Base-by-base conservation (phyloP, 2,797 vertebrate species). In the Microcaecilia unicolor region DNA sequence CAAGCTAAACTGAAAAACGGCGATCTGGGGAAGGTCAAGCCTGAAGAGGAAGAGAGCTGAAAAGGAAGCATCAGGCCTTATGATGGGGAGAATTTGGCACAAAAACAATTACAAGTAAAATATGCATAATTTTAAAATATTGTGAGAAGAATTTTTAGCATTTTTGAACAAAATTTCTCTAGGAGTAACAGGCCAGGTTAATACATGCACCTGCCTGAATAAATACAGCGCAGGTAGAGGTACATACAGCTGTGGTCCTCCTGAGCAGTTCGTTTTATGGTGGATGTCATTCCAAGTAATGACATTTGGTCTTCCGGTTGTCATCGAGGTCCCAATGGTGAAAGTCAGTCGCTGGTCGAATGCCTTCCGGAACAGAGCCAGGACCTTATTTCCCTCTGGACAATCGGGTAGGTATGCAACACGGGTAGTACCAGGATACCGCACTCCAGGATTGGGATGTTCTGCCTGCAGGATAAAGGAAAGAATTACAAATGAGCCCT, bases 281-380 rank as follows among this genome's bases (percentile, higher is more conserved):
- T 96, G 92, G 63, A 96, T 91, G 73, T 96, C 92, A 29, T 96
- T 96, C 92, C 92, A 96, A 55, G 92, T 94, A 72, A 96, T 93
- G 80, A 96, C 91, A 28, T 96, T 92, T 62, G 89, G 84, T 72
- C 90, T 83, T 73, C 92, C 92, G n/a, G 91, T 93, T 35, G 92
- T 96, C 87, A 93, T 90, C 56, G 92, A 96, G 55, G 91, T 94
- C 75, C 92, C 92, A 3, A 96, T 87, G 48, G 92, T 96, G 70
- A 96, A 96, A 74, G 92, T 88, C 74, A 94, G 89, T 61, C 91
- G 87, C 80, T 95, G 93, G 65, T 94, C 89, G 16, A 95, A 95
- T 25, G 92, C 92, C 69, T 86, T 88, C 28, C 87, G 84, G 57
- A 97, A 83, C 69, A 95, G 78, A 18, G 82, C 77, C 73, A 94